Evolutionary conservation across 2,888 invertebrate species (phyloP), one percentile per base, ranked within the genome.

Genomic region (Rhamphomyia laevipes): DNA sequence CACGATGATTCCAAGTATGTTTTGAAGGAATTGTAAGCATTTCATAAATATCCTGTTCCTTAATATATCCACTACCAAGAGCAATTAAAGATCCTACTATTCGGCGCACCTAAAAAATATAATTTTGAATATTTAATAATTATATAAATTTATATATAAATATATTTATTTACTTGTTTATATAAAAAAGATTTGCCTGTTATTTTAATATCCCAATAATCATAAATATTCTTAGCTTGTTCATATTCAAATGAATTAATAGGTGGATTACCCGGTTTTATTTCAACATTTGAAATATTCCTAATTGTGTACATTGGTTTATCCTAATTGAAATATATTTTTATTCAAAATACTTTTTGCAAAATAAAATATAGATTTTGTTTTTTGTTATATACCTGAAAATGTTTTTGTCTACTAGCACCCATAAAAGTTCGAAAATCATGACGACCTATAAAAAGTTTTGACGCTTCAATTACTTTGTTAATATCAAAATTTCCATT

Each of bases 11-110:
- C 87, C 87, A 91, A 48, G 77, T 80, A 46, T 80, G 63, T 58
- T 79, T 77, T 0, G 82, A 82, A 0, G 90, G 90, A 41, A 86
- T 74, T 63, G 86, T 82, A 48, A 91, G 73, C 86, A 91, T 85
- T 59, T 77, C 74, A 63, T 77, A 77, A 50, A 90, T 73, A 60
- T 85, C 81, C 56, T 76, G 75, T 42, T 77, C 70, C 31, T 76
- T 74, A 43, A 89, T 65, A 57, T 66, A 73, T 46, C 80, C 81
- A 52, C 66, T 65, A 7, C 80, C 86, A 2, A 82, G 75, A 6
- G 77, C 73, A 46, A 85, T 64, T 42, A 89, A 61, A 5, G 80
- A 67, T 40, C 80, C 84, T 49, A 88, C 76, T 65, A 86, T 88
- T 51, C 88, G 80, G 46, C 90, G 80, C 41, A 90, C 81, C 86